phyloP scores from a whole-genome alignment of 2,113 vertebrate genomes.

The Megaceryle torquata region DNA sequence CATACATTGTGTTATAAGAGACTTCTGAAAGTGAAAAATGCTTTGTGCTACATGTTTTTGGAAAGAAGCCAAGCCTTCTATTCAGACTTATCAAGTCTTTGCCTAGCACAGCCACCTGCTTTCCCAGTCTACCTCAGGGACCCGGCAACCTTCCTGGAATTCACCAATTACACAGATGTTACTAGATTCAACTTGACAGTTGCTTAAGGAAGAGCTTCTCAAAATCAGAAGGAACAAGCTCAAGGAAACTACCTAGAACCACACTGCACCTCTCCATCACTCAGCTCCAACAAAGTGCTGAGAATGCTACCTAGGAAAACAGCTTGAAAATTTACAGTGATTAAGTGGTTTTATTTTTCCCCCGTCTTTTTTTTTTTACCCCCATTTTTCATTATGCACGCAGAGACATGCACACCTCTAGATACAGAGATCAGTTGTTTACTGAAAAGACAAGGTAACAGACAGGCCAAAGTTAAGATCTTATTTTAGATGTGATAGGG shows the following conservation, averaged over 20 bases:
- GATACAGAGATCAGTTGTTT: neutral
- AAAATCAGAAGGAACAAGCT: neutral
- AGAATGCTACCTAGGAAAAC: neutral
- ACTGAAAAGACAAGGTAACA: neutral
- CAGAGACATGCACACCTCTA: neutral
- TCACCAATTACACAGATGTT: neutral
- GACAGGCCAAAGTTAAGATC: neutral
- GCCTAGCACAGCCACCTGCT: neutral
- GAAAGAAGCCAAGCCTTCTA: neutral
- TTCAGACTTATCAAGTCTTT: neutral
- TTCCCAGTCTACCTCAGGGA: neutral
- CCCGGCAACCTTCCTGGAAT: fast-evolving
- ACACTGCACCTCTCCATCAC: neutral
- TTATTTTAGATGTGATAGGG: neutral
- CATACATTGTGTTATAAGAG: fast-evolving
- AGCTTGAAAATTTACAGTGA: neutral
- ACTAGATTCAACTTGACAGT: neutral
- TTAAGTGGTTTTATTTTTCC: neutral
- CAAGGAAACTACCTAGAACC: neutral
- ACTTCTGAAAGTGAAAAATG: neutral
- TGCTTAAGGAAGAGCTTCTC: neutral
- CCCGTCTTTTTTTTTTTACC: neutral
- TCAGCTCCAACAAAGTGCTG: neutral
- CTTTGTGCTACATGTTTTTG: neutral
- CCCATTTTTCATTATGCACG: neutral